Percentiles rank a stretch among this genome's conserved stretches.
These are phyloP conservation scores for Tetrax tetrax DNA, from an alignment of 2,113 vertebrate genomes.

Conservation along the genomic window DNA sequence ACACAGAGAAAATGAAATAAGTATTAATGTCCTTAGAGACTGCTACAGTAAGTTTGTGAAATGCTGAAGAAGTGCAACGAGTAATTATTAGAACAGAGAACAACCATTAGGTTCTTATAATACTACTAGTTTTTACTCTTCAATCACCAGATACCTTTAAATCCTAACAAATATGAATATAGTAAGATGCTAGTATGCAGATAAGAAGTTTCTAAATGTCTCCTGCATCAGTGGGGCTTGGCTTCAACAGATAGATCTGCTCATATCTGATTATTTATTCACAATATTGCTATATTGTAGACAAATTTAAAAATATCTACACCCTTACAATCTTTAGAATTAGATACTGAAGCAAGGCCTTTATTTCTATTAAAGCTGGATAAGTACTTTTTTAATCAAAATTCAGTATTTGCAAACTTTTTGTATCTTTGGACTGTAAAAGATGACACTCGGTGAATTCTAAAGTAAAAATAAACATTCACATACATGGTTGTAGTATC, in stretches of 20 bases:
- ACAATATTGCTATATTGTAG: neutral
- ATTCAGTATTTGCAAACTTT: neutral
- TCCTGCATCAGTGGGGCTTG: neutral
- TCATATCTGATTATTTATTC: neutral
- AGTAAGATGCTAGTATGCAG: neutral
- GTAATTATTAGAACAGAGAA: neutral
- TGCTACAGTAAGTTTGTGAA: neutral
- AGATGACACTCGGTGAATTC: neutral
- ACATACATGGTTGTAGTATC: neutral
- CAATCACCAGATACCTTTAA: neutral
- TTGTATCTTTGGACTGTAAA: neutral
- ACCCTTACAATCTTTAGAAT: neutral
- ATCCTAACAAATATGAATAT: neutral
- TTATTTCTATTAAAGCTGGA: neutral
- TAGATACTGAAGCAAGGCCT: neutral
- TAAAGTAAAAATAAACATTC: neutral
- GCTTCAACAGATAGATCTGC: neutral
- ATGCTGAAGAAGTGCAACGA: neutral
- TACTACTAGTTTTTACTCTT: neutral
- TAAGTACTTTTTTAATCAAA: neutral
- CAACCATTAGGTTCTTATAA: neutral
- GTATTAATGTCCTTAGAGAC: neutral
- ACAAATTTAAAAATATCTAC: neutral
- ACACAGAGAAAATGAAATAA: neutral
- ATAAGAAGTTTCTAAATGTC: neutral